Conservation (phyloP, 2,113 vertebrate species). For the Ariopsis seemanni region DNA sequence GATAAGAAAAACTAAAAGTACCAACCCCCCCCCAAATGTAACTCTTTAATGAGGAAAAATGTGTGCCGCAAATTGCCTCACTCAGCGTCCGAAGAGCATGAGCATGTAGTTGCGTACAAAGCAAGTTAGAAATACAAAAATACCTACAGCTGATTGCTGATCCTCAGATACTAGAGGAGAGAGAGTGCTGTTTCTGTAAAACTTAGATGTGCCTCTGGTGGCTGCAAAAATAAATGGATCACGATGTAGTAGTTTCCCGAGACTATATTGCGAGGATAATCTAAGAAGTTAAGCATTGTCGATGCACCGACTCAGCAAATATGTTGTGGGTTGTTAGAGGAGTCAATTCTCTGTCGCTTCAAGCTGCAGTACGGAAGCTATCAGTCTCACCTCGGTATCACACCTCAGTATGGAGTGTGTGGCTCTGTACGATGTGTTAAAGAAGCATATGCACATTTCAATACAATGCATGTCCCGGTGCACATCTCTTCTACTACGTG, state of each 20-base stretch:
- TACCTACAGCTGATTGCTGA: constrained; percentile 18
- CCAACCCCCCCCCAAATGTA: background rate
- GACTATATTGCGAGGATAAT: background rate
- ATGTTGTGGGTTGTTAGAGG: background rate
- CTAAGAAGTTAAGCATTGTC: constrained; percentile 18
- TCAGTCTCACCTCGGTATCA: constrained; percentile 12
- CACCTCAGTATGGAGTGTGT: background rate
- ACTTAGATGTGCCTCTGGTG: constrained; percentile 16
- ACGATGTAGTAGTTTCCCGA: constrained; percentile 2
- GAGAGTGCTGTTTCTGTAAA: constrained; percentile 26
- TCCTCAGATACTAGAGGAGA: background rate
- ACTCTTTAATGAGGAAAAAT: constrained; percentile 20
- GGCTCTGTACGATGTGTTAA: background rate
- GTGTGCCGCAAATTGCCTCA: background rate
- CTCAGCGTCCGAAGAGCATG: background rate
- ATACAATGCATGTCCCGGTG: background rate
- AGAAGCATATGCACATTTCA: constrained; percentile 1
- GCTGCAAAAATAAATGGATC: background rate
- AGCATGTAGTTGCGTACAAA: constrained; percentile 5
- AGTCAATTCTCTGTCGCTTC: constrained; percentile 1
- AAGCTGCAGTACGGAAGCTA: constrained; percentile 3
- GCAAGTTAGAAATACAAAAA: constrained; percentile 22
- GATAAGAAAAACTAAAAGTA: background rate
- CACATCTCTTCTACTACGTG: background rate
- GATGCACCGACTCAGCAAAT: constrained; percentile 19